These are phyloP conservation scores for rabbit (Oryctolagus cuniculus) DNA, from an alignment of 2,113 vertebrate genomes.

Conservation along the genomic window mOryCun1.1 NC_091432.1:146182001-146182500, in stretches of 20 bases:
- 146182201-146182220: background rate
- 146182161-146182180: no score
- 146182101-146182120: background rate
- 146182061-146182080: background rate
- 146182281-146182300: background rate
- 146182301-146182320: background rate
- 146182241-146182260: background rate
- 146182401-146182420: background rate
- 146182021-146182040: background rate
- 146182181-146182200: background rate
- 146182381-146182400: background rate
- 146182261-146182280: background rate
- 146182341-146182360: background rate
- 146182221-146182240: background rate
- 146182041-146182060: background rate
- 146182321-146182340: background rate
- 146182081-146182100: background rate
- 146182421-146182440: background rate
- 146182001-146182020: background rate
- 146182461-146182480: background rate
- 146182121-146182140: background rate
- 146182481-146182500: background rate
- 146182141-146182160: background rate
- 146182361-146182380: background rate
- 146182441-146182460: background rate